phyloP scores from a whole-genome alignment of 2,888 invertebrate genomes.

The Blomia tropicalis region DNA sequence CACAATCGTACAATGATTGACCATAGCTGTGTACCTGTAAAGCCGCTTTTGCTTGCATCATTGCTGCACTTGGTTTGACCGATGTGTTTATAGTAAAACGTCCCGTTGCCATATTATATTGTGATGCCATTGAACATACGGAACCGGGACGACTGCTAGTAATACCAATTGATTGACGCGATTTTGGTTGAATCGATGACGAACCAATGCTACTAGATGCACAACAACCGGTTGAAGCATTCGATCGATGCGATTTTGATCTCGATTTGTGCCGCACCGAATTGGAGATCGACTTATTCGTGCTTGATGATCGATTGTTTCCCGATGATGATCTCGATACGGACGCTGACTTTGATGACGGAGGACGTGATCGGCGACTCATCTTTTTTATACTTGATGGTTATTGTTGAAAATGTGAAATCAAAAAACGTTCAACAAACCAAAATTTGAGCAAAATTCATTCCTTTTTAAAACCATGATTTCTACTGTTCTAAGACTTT shows the following conservation, averaged over 20 bases:
- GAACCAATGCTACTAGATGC: neutral
- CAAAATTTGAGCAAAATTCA: too few relatives aligned
- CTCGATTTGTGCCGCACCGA: too few relatives aligned
- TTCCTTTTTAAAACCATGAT: too few relatives aligned
- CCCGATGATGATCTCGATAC: too few relatives aligned
- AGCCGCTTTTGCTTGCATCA: neutral
- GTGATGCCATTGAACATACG: neutral
- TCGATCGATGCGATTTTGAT: neutral
- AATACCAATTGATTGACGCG: neutral
- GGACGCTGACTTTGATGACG: too few relatives aligned
- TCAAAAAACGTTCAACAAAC: too few relatives aligned
- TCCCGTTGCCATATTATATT: neutral
- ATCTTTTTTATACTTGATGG: too few relatives aligned
- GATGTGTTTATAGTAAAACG: neutral
- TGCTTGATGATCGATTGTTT: too few relatives aligned
- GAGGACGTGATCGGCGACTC: too few relatives aligned
- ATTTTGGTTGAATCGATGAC: neutral
- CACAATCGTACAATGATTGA: neutral
- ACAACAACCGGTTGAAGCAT: neutral
- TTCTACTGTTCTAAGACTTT: too few relatives aligned
- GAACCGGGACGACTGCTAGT: neutral
- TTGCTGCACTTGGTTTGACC: neutral
- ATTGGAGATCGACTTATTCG: too few relatives aligned
- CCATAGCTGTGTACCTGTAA: neutral
- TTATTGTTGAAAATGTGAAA: too few relatives aligned